These are phyloP conservation scores for Diacarnus erythraeanus DNA, from an alignment of 37 sponge, comb jelly and placozoan species.

Conservation along the genomic window DNA sequence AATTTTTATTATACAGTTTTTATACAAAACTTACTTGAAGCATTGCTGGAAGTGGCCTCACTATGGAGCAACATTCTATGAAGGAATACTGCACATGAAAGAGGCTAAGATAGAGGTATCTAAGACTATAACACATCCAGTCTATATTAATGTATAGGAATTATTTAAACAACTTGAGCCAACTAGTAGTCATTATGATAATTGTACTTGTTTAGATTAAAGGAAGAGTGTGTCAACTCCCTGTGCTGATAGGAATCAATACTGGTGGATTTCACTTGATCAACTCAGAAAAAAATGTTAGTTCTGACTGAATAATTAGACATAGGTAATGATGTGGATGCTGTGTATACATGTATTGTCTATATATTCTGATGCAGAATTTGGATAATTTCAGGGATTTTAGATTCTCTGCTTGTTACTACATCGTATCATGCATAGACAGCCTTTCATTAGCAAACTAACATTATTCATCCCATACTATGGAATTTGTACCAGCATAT, in stretches of 20 bases:
- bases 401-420: too few relatives aligned
- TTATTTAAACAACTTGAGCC: too few relatives aligned
- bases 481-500: too few relatives aligned
- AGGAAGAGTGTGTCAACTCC: background rate
- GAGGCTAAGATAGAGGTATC: background rate
- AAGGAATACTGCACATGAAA: conserved; percentile 3
- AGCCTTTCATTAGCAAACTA: too few relatives aligned
- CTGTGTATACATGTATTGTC: too few relatives aligned
- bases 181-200: background rate
- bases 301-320: too few relatives aligned
- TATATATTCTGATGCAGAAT: too few relatives aligned
- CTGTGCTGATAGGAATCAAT: conserved; percentile 56
- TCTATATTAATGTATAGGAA: too few relatives aligned
- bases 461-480: too few relatives aligned
- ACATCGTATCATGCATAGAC: too few relatives aligned
- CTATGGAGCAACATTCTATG: conserved; percentile 77
- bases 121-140: background rate
- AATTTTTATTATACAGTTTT: conserved; percentile 22
- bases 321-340: too few relatives aligned
- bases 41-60: conserved; percentile 83
- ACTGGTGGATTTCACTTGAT: conserved; percentile 51
- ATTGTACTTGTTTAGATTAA: background rate
- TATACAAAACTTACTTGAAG: conserved; percentile 55
- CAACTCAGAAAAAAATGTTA: conserved; percentile 46
- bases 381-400: too few relatives aligned